Percentiles rank a stretch among this genome's conserved stretches.
Conservation (phyloP, 2,888 invertebrate species). For the Acrobasis consociella region DNA sequence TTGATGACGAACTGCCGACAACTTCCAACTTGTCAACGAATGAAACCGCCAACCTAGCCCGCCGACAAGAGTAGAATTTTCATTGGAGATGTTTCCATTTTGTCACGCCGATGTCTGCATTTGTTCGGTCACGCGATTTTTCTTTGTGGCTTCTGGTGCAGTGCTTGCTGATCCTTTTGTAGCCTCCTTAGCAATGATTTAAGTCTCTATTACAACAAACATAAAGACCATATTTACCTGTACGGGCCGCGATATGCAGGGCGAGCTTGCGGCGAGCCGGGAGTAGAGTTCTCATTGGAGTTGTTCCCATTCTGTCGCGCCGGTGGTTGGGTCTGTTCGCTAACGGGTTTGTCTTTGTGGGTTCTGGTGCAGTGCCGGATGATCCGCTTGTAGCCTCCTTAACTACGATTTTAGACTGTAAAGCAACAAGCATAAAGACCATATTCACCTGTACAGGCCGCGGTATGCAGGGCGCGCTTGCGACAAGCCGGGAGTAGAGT, state of each 20-base stretch:
- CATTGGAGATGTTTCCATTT: conserved; percentile 44
- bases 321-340: conserved; percentile 30
- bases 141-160: conserved; percentile 39
- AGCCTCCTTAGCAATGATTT: conserved; percentile 31
- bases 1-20: too few relatives aligned
- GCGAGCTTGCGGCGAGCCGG: conserved; percentile 52
- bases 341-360: conserved; percentile 25
- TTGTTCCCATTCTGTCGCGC: conserved; percentile 40
- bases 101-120: conserved; percentile 36
- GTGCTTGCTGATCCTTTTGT: conserved; percentile 45
- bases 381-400: conserved; percentile 49
- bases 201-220: background rate
- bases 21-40: too few relatives aligned
- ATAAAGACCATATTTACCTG: conserved; percentile 46
- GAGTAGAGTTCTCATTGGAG: conserved; percentile 46
- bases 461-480: conserved; percentile 54
- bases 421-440: too few relatives aligned
- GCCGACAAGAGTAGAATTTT: conserved; percentile 49
- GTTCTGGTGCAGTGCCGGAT: conserved; percentile 44
- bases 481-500: conserved; percentile 55
- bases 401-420: too few relatives aligned
- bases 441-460: conserved; percentile 65
- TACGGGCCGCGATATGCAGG: conserved; percentile 62
- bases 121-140: too few relatives aligned
- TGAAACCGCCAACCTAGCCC: too few relatives aligned